phyloP scores from a whole-genome alignment of 2,113 vertebrate species.

The Morone saxatilis region DNA sequence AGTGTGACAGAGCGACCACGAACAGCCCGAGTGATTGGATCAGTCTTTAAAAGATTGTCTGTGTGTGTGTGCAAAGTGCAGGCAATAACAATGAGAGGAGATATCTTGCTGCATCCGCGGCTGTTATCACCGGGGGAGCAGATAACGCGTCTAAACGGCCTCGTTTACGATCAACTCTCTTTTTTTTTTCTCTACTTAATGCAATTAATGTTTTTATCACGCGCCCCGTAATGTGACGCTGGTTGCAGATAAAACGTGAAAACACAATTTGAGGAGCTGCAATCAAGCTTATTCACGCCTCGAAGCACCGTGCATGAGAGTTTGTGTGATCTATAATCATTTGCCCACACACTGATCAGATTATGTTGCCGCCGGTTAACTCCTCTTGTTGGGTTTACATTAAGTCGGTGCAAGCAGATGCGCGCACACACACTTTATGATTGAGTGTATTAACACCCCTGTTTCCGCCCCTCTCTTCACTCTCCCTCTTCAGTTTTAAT shows the following conservation, averaged over 20 bases:
- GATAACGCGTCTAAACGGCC: constrained; percentile 9
- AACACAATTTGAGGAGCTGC: not conserved
- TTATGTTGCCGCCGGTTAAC: not conserved
- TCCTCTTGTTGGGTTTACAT: not conserved
- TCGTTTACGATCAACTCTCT: not conserved
- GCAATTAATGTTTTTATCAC: not conserved
- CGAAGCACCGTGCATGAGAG: not conserved
- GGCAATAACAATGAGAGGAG: not conserved
- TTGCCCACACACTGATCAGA: not conserved
- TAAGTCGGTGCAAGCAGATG: not conserved
- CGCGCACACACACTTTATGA: constrained; percentile 29
- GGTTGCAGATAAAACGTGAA: not conserved
- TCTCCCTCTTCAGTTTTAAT: constrained; percentile 37
- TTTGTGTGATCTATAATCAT: not conserved
- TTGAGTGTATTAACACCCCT: constrained; percentile 59
- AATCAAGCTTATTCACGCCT: not conserved
- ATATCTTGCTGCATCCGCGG: constrained; percentile 20
- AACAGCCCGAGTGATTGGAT: constrained; percentile 35
- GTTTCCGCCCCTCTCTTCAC: constrained; percentile 47
- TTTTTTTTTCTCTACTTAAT: not conserved
- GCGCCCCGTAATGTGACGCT: rapidly evolving
- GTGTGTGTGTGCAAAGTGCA: constrained; percentile 64
- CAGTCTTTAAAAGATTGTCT: not conserved
- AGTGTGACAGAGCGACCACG: not conserved
- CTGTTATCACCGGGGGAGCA: constrained; percentile 25